A percentile compares a stretch with the other conserved stretches of the same genome.
These are phyloP conservation scores for Nymphicus hollandicus DNA, from an alignment of 2,113 vertebrate genomes.

Conservation along the genomic window DNA sequence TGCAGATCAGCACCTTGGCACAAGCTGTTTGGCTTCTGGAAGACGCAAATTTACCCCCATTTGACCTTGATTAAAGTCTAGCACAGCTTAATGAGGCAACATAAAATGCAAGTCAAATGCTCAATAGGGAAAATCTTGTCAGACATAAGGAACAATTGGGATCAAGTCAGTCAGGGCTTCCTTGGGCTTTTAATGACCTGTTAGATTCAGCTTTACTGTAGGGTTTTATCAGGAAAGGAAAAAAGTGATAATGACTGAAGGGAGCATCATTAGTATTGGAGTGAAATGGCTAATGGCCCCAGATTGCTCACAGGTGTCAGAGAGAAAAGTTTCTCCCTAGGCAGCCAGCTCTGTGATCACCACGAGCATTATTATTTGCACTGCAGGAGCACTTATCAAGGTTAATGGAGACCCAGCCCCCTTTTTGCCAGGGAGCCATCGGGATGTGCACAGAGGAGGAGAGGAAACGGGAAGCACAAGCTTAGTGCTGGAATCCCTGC, in stretches of 20 bases:
- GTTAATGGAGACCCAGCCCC: slow-evolving; percentile 22
- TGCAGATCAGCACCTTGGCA: background rate
- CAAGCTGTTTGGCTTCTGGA: slow-evolving; percentile 25
- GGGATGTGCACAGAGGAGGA: background rate
- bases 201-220: slow-evolving; percentile 47
- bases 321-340: slow-evolving; percentile 32
- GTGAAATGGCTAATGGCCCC: slow-evolving; percentile 52
- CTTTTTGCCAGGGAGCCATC: accelerated
- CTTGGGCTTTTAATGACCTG: slow-evolving; percentile 53
- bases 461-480: background rate
- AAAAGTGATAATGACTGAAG: slow-evolving; percentile 50
- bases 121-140: slow-evolving; percentile 52
- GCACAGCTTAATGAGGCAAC: slow-evolving; percentile 55
- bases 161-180: slow-evolving; percentile 46
- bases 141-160: slow-evolving; percentile 57
- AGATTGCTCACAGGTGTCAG: slow-evolving; percentile 46
- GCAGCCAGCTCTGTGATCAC: slow-evolving; percentile 18
- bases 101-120: slow-evolving; percentile 52
- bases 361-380: background rate
- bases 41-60: slow-evolving; percentile 12
- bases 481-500: background rate
- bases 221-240: slow-evolving; percentile 4
- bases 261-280: slow-evolving; percentile 51
- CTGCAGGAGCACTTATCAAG: background rate
- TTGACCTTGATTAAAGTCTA: slow-evolving; percentile 66